Evolutionary conservation across 2,797 vertebrate species (phyloP).

Genomic region (Channa striata): DNA sequence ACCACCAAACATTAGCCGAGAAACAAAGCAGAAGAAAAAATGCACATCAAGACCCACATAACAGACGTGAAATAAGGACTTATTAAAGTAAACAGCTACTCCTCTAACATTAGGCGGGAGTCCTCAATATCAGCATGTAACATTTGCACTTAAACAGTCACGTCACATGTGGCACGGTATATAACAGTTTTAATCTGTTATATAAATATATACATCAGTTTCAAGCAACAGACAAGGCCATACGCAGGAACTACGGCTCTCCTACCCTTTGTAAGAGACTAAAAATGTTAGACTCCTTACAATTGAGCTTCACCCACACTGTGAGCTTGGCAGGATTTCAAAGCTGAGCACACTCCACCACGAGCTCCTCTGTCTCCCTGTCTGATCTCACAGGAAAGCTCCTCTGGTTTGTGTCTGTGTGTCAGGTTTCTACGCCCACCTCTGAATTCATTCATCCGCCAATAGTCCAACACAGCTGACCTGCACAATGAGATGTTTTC

Average conservation of each 20-base stretch:
- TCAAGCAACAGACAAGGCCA: constrained; percentile 17
- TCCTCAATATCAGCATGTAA: constrained; percentile 9
- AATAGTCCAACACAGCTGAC: constrained; percentile 59
- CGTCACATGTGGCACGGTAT: neutral
- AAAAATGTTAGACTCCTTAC: constrained; percentile 58
- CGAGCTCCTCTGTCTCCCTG: constrained; percentile 60
- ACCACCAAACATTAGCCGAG: neutral
- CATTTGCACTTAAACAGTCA: constrained; percentile 17
- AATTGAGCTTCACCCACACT: constrained; percentile 65
- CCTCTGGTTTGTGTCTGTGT: constrained; percentile 52
- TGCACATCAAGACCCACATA: no score
- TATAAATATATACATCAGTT: constrained; percentile 10
- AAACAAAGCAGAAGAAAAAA: neutral
- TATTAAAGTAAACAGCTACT: neutral
- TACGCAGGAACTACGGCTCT: constrained; percentile 19
- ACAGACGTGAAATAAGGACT: no score
- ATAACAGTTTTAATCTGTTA: neutral
- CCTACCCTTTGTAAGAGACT: constrained; percentile 41
- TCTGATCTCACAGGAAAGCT: constrained; percentile 68
- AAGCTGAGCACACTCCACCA: constrained; percentile 40
- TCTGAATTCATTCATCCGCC: constrained; percentile 67
- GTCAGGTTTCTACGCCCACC: constrained; percentile 68
- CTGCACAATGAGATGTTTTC: constrained; percentile 56
- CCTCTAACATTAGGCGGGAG: neutral
- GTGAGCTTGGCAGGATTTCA: constrained; percentile 63